Conservation (phyloP, 2,113 vertebrate genomes). For the Notarius quadriscutis region DNA sequence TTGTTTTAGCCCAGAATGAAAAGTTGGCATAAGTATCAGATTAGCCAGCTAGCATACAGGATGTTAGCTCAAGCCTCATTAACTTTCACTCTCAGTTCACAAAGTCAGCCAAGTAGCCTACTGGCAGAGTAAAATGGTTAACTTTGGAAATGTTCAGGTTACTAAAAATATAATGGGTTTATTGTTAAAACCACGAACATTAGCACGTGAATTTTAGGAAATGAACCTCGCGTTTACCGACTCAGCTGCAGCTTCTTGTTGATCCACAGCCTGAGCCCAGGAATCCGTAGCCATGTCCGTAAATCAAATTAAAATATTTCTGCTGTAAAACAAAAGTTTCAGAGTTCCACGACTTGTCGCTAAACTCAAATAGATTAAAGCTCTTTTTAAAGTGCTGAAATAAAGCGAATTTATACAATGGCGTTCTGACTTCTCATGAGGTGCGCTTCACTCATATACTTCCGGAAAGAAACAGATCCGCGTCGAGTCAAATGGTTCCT, state of each 20-base stretch:
- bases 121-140: background rate
- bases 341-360: background rate
- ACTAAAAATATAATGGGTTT: background rate
- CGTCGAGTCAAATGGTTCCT: constrained; percentile 56
- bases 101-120: background rate
- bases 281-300: constrained; percentile 87
- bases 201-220: too few species aligned
- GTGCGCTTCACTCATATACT: constrained; percentile 47
- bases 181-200: background rate
- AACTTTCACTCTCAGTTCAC: background rate
- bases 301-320: background rate
- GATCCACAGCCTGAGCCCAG: constrained; percentile 91
- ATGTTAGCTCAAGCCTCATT: background rate
- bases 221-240: constrained; percentile 76
- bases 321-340: background rate
- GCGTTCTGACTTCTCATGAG: constrained; percentile 58
- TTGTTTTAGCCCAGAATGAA: background rate
- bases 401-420: constrained; percentile 64
- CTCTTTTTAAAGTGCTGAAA: constrained; percentile 28
- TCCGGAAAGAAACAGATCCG: constrained; percentile 45
- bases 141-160: background rate
- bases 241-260: constrained; percentile 90
- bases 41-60: constrained; percentile 6
- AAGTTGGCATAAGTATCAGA: constrained; percentile 2
- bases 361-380: constrained; percentile 16